Percentiles rank a stretch among this genome's conserved stretches.
These are phyloP conservation scores for Dromas ardeola DNA, from an alignment of 2,113 vertebrate genomes.

Conservation along the genomic window DNA sequence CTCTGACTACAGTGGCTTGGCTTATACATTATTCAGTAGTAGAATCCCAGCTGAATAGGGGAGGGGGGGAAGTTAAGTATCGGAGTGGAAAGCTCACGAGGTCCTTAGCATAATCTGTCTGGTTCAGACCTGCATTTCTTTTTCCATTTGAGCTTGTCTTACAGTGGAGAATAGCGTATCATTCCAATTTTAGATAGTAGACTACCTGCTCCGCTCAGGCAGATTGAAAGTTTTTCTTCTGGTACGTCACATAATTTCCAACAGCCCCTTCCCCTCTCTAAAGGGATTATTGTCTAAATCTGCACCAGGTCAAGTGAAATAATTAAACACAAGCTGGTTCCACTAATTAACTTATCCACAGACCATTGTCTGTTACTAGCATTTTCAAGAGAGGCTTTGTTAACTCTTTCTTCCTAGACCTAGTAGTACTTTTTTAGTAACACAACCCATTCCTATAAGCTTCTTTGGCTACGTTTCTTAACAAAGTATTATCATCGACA, in stretches of 20 bases:
- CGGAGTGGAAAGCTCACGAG: slow-evolving; percentile 46
- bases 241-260: slow-evolving; percentile 40
- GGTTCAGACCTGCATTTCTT: slow-evolving; percentile 53
- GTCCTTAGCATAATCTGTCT: slow-evolving; percentile 68
- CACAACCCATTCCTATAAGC: neutral
- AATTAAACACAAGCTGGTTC: slow-evolving; percentile 70
- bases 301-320: slow-evolving; percentile 72
- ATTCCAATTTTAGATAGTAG: slow-evolving; percentile 50
- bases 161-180: slow-evolving; percentile 38
- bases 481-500: neutral
- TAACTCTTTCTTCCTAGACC: slow-evolving; percentile 41
- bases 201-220: slow-evolving; percentile 43
- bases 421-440: neutral
- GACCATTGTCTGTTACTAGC: slow-evolving; percentile 69
- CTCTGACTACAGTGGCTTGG: slow-evolving; percentile 57
- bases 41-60: slow-evolving; percentile 58
- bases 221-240: slow-evolving; percentile 58
- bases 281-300: slow-evolving; percentile 71
- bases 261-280: slow-evolving; percentile 49
- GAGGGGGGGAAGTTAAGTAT: slow-evolving; percentile 27
- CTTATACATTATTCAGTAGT: slow-evolving; percentile 69
- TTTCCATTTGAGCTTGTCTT: slow-evolving; percentile 56
- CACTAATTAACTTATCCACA: slow-evolving; percentile 75
- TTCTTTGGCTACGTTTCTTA: neutral
- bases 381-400: slow-evolving; percentile 52